Evolutionary conservation across 2,797 vertebrate genomes (phyloP), one percentile per base, ranked within the genome.

Genomic region (Anableps anableps): DNA sequence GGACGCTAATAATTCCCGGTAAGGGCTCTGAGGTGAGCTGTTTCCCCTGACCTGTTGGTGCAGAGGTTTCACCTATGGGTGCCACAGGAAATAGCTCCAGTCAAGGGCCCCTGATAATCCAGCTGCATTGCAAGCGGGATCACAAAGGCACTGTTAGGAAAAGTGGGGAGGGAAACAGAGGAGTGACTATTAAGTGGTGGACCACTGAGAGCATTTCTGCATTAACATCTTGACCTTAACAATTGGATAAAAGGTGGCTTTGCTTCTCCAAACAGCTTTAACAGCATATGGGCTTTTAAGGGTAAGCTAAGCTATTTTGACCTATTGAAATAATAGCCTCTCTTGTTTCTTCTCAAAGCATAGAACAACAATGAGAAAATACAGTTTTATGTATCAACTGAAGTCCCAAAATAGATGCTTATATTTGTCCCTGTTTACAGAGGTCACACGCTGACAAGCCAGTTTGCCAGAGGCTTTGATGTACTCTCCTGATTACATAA

Each of bases 21-120:
- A 79, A 82, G 79, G 87, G 85, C 68, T 89, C 80, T 82, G 84
- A 92, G 91, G 91, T 90, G 88, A 92, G 89, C 81, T 78, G 86
- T 81, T 87, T 91, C 84, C 81, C 76, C 79, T 48, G 83, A 86
- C 83, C 78, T 78, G 76, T 51, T 79, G 77, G 76, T 85, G 78
- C 85, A 84, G 58, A 86, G 72, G 90, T 92, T 47, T 86, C 80
- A 86, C 76, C 34, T 29, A 62, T 45, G 79, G 80, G 73, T 83
- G 80, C 60, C 29, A 74, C 70, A 16, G 79, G 88, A 81, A 89
- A 76, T 73, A 78, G 87, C 77, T 90, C 86, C 66, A 88, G 88
- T 89, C 83, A 80, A 83, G 79, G 82, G 72, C 26, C 84, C 75
- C 74, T 1, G 78, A 72, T 91, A 88, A 89, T 90, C 86, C 81